phyloP scores from a whole-genome alignment of 2,113 vertebrate genomes.

The Alectura lathami region DNA sequence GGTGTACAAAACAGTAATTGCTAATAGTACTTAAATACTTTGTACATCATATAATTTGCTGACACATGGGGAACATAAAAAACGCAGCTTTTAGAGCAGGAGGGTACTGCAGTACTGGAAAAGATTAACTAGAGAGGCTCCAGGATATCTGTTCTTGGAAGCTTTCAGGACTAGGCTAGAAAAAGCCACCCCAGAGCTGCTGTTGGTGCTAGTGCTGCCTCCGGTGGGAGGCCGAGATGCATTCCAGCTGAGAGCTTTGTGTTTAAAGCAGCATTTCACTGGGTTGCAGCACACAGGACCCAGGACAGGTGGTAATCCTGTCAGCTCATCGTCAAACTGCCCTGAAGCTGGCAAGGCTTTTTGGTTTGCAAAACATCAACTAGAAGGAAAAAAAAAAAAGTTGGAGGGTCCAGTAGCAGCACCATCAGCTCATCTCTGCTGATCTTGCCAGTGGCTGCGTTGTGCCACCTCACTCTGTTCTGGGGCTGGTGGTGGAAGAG shows the following conservation, averaged over 20 bases:
- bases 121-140: background rate
- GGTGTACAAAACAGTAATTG: background rate
- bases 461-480: accelerated
- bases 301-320: accelerated
- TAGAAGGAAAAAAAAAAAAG: background rate
- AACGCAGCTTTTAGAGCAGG: background rate
- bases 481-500: background rate
- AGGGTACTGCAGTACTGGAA: background rate
- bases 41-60: background rate
- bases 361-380: background rate
- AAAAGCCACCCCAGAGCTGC: background rate
- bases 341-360: background rate
- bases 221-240: background rate
- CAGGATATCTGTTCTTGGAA: background rate
- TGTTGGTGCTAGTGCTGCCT: background rate
- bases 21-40: background rate
- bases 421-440: accelerated
- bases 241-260: accelerated
- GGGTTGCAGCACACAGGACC: accelerated
- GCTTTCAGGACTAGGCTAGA: background rate
- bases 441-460: background rate
- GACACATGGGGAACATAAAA: background rate
- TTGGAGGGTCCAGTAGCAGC: accelerated
- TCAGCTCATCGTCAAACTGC: accelerated
- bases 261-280: background rate